phyloP scores from a whole-genome alignment of 1,140 invertebrate species.

The Hypothenemus hampei region DNA sequence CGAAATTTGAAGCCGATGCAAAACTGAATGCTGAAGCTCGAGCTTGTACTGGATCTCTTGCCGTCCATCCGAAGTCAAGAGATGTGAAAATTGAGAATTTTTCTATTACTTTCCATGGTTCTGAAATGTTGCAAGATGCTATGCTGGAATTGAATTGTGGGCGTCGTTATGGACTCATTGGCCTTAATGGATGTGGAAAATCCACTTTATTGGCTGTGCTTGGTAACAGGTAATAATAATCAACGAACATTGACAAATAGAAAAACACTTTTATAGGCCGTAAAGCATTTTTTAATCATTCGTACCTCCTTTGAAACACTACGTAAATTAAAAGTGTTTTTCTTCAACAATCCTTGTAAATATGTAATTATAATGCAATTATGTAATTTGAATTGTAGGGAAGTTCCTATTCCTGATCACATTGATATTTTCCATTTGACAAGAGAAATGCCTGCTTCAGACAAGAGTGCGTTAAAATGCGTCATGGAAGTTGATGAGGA shows the following conservation, averaged over 20 bases:
- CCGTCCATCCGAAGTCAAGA: constrained; percentile 89
- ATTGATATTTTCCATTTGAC: constrained; percentile 98
- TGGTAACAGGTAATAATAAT: constrained; percentile 72
- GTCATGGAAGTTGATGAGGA: constrained; percentile 99
- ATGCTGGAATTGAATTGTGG: constrained; percentile 96
- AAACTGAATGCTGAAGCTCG: constrained; percentile 88
- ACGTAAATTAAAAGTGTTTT: too few species aligned
- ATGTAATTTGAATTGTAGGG: constrained; percentile 42
- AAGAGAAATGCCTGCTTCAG: constrained; percentile 93
- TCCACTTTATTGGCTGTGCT: constrained; percentile 89
- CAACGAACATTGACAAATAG: too few species aligned
- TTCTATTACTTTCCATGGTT: constrained; percentile 97
- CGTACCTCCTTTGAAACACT: too few species aligned
- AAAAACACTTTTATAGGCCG: too few species aligned
- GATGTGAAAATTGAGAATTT: constrained; percentile 97
- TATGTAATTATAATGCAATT: too few species aligned
- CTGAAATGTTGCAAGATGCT: constrained; percentile 92
- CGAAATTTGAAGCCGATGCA: constrained; percentile 85
- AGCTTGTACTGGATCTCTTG: constrained; percentile 90
- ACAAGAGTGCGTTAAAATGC: constrained; percentile 87
- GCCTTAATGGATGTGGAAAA: constrained; percentile 95
- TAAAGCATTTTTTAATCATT: too few species aligned
- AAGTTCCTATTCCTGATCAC: constrained; percentile 93
- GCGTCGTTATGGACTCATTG: constrained; percentile 92
- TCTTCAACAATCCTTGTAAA: neutral